These are phyloP conservation scores for Achlya flavicornis DNA, from an alignment of 2,888 invertebrate genomes.

Conservation along the genomic window DNA sequence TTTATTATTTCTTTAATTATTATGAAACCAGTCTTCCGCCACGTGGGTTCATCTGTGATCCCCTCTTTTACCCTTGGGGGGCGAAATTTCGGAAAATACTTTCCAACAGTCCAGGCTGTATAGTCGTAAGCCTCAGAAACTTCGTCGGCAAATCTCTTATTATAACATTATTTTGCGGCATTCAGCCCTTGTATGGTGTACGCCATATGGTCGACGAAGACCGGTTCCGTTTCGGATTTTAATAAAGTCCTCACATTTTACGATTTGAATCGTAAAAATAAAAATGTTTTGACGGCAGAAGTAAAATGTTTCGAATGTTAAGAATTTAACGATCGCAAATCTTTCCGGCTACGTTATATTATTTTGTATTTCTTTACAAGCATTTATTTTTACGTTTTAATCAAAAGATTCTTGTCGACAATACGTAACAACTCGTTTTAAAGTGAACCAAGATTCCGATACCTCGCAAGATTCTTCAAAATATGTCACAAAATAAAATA, in stretches of 20 bases:
- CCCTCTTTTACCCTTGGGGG: no score
- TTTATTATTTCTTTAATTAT: no score
- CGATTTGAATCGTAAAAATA: slow-evolving; percentile 65
- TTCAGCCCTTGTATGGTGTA: neutral
- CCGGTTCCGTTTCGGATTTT: slow-evolving; percentile 54
- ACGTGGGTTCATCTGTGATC: no score
- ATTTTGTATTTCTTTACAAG: neutral
- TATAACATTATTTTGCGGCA: neutral
- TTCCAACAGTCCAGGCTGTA: no score
- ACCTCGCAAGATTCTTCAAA: no score
- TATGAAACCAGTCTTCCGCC: no score
- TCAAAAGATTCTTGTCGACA: neutral
- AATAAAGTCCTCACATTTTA: slow-evolving; percentile 66
- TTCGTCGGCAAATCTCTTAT: no score
- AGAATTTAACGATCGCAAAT: slow-evolving; percentile 12
- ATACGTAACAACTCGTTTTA: neutral
- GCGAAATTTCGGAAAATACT: no score
- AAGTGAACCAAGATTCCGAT: no score
- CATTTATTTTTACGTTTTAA: neutral
- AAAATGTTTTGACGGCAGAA: slow-evolving; percentile 51
- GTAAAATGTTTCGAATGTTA: slow-evolving; percentile 51
- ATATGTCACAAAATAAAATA: no score
- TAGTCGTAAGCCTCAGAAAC: no score
- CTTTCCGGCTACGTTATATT: neutral
- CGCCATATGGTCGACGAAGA: slow-evolving; percentile 23